Evolutionary conservation across 2,113 vertebrate genomes (phyloP), one percentile per base, ranked within the genome.

Genomic region (Stomatorhinus ivindoensis): DNA sequence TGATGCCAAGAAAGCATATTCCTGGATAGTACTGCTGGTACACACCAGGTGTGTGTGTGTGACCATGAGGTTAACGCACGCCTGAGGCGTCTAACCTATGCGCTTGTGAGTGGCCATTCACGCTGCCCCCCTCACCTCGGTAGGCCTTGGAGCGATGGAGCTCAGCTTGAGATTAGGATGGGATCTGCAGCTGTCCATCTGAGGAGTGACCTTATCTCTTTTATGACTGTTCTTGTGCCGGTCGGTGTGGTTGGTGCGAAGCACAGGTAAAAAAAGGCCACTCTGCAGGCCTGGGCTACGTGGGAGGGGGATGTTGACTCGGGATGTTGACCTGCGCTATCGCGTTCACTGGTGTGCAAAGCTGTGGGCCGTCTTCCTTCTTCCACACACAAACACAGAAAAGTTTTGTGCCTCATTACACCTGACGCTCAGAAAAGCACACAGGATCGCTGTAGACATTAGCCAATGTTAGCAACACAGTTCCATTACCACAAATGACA

Each of bases 251-350:
- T 85, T 80, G 19, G 31, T 50, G 90, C 90, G 90, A 90, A 91
- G 90, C 86, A 55, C 89, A 15, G 91, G 91, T 86, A 87, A 89
- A 69, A 89, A 69, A 80, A 91, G 92, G 92, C 91, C 90, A 92
- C 91, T 92, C 93, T 93, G 48, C 91, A 93, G 94, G 92, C 94
- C 93, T 92, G 91, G 92, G 92, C 93, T 91, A 90, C 91, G 93
- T 90, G 91, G 91, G 91, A 93, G 17, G n/a, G 69, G 93, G 90
- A 69, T 50, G 50, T 58, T 93, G 93, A 94, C 93, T 92, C 1
- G 53, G 85, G 80, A 47, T 84, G 15, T 80, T 88, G 51, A 84
- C 51, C 15, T 47, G 4, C 17, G 80, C 39, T 2, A 39, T 55
- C 53, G 50, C 53, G 31, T n/a, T 51, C 50, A 35, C 88, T 48